phyloP scores from a whole-genome alignment of 1,140 invertebrate species.

The Psix sp. region DNA sequence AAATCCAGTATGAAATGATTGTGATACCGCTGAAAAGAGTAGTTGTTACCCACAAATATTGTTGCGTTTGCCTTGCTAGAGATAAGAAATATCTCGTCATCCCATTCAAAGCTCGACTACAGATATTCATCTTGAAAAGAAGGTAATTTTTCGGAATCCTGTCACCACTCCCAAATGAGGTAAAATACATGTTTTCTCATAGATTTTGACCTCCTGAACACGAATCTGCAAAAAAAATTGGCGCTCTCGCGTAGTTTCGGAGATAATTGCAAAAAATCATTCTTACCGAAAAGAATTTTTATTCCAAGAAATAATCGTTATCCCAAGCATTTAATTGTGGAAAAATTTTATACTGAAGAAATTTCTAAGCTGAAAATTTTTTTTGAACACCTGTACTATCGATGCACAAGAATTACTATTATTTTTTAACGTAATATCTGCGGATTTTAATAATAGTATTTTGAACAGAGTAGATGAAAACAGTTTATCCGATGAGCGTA shows the following conservation, averaged over 20 bases:
- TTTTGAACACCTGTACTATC: conserved; percentile 17
- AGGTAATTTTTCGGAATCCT: no score
- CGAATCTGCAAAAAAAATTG: no score
- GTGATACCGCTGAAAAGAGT: conserved; percentile 30
- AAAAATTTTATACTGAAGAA: conserved; percentile 37
- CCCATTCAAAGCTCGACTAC: conserved; percentile 39
- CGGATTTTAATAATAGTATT: conserved; percentile 13
- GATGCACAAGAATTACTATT: conserved; percentile 14
- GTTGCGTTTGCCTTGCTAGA: conserved; percentile 19
- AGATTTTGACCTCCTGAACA: no score
- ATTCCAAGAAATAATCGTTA: conserved; percentile 50
- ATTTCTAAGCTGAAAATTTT: conserved; percentile 9
- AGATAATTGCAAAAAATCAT: no score
- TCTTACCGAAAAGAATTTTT: conserved; percentile 37
- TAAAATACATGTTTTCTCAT: no score
- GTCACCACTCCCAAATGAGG: no score
- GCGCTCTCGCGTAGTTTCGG: no score
- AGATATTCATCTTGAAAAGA: conserved; percentile 45
- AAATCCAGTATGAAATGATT: conserved; percentile 15
- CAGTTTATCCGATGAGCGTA: conserved; percentile 12
- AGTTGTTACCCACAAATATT: conserved; percentile 28
- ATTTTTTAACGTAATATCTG: conserved; percentile 27
- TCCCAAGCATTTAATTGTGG: conserved; percentile 31
- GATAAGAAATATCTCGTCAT: conserved; percentile 15
- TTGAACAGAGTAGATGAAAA: conserved; percentile 38